Percentiles rank a stretch among this genome's conserved stretches.
Conservation (phyloP, 2,113 vertebrate genomes). For the Sinocyclocheilus grahami region DNA sequence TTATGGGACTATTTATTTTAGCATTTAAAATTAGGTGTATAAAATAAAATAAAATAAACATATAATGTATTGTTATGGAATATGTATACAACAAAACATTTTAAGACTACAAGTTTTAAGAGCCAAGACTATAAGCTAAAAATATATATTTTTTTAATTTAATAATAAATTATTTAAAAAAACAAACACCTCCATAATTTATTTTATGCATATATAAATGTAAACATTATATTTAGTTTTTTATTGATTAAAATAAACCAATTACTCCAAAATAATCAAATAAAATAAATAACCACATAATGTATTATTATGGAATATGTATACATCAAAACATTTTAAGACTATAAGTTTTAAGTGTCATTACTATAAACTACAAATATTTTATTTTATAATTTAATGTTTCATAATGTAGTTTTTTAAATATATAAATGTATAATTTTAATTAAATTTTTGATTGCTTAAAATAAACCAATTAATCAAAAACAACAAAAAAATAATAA, state of each 20-base stretch:
- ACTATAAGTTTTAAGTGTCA: too few relatives aligned
- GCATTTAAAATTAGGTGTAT: background rate
- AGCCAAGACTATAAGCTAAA: background rate
- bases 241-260: background rate
- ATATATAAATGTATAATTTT: background rate
- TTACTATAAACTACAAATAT: too few relatives aligned
- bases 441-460: background rate
- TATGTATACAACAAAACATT: background rate
- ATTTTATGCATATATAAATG: background rate
- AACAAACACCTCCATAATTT: background rate
- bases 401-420: background rate
- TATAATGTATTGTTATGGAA: background rate
- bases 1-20: background rate
- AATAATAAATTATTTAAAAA: background rate
- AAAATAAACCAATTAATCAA: background rate
- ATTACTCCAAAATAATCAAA: background rate
- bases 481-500: background rate
- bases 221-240: background rate
- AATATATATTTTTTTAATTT: background rate
- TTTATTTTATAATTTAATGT: background rate
- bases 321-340: too few relatives aligned
- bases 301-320: too few relatives aligned
- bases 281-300: too few relatives aligned
- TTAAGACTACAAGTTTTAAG: too few relatives aligned
- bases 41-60: background rate